Conservation (phyloP, 2,797 vertebrate genomes). For the Sternarchorhynchus goeldii region DNA sequence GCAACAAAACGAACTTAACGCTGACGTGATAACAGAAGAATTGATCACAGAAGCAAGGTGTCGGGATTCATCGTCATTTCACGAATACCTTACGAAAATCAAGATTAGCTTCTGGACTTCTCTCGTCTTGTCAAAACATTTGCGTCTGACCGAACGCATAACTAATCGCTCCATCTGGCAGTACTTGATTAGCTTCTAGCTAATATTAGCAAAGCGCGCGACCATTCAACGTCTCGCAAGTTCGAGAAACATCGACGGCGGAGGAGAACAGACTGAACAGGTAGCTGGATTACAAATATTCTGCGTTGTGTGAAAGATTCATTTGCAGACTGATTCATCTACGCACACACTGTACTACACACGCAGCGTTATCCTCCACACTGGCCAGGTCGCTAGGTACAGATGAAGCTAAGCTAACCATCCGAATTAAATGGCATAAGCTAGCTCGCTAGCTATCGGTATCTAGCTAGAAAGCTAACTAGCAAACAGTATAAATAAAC, state of each 20-base stretch:
- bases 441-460: too few species aligned
- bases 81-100: neutral
- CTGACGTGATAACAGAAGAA: neutral
- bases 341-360: neutral
- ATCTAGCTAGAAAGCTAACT: too few species aligned
- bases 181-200: neutral
- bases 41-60: neutral
- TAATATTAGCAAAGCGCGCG: conserved; percentile 16
- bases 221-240: conserved; percentile 21
- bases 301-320: conserved; percentile 1
- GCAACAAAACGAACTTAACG: neutral
- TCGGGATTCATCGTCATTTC: neutral
- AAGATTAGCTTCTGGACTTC: neutral
- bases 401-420: neutral
- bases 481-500: too few species aligned
- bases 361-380: neutral
- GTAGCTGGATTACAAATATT: conserved; percentile 22
- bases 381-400: neutral
- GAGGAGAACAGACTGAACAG: conserved; percentile 28
- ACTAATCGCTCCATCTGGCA: conserved; percentile 46
- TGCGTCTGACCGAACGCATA: conserved; percentile 55
- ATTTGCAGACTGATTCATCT: neutral
- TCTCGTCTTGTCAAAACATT: conserved; percentile 42
- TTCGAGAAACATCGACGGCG: conserved; percentile 19
- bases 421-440: too few species aligned